Conservation (phyloP, 2,113 vertebrate species). For the Pyxicephalus adspersus region DNA sequence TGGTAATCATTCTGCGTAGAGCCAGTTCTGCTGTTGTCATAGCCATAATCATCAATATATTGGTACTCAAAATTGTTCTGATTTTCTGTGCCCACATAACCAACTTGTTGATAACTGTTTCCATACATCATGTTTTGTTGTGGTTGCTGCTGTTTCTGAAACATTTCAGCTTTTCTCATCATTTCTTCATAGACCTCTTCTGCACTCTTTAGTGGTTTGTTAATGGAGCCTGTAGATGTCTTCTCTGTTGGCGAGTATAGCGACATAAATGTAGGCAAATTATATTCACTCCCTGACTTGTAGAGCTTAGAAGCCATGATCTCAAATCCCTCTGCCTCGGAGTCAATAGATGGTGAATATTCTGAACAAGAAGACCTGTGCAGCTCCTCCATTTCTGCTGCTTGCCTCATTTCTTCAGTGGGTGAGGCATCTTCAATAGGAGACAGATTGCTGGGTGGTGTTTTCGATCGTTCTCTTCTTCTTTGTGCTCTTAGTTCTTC, state of each 20-base stretch:
- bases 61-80: conserved; percentile 75
- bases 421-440: conserved; percentile 97
- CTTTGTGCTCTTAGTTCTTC: conserved; percentile 95
- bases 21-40: conserved; percentile 54
- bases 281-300: conserved; percentile 95
- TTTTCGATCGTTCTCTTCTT: conserved; percentile 95
- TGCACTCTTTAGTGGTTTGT: conserved; percentile 92
- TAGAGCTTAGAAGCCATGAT: conserved; percentile 86
- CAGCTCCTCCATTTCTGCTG: conserved; percentile 97
- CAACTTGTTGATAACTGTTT: conserved; percentile 67
- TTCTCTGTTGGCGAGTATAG: conserved; percentile 95
- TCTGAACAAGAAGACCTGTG: conserved; percentile 97
- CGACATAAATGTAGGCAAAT: conserved; percentile 94
- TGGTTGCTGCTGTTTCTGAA: conserved; percentile 83
- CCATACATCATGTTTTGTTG: conserved; percentile 71
- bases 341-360: conserved; percentile 96
- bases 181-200: conserved; percentile 98
- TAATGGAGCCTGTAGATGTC: conserved; percentile 71
- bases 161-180: conserved; percentile 96
- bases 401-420: conserved; percentile 94
- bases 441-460: conserved; percentile 95
- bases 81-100: conserved; percentile 65
- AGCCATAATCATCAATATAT: conserved; percentile 79
- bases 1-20: conserved; percentile 73
- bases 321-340: conserved; percentile 91